A percentile compares a stretch with the other conserved stretches of the same genome.
These are phyloP conservation scores for Sphaerodactylus townsendi DNA, from an alignment of 2,113 vertebrate species.

Conservation along the genomic window DNA sequence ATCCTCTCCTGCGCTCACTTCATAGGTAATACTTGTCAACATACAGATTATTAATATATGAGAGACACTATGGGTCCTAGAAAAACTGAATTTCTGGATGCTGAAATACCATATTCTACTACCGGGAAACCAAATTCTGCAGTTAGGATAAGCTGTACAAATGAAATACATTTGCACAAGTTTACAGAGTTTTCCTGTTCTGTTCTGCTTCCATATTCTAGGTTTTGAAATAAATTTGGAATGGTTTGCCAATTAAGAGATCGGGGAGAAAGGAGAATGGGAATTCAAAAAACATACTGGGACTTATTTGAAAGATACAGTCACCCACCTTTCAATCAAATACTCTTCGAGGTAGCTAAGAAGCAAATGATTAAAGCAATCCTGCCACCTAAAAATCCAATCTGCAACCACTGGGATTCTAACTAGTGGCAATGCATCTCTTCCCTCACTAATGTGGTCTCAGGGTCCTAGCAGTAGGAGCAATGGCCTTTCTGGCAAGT, in stretches of 20 bases:
- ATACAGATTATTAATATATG: not conserved
- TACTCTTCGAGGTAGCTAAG: too few species aligned
- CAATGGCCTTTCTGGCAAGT: too few species aligned
- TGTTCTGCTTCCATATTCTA: not conserved
- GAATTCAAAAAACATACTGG: too few species aligned
- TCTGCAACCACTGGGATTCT: too few species aligned
- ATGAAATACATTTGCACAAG: not conserved
- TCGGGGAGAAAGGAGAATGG: not conserved
- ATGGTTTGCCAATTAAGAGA: not conserved
- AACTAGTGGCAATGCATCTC: too few species aligned
- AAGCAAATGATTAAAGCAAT: too few species aligned
- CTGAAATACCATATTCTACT: not conserved
- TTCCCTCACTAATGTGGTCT: too few species aligned
- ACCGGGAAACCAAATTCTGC: not conserved
- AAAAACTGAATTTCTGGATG: not conserved
- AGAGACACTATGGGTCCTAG: not conserved
- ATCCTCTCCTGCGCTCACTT: too few species aligned
- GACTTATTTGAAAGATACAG: not conserved
- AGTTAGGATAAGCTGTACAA: not conserved
- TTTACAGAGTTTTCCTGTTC: not conserved
- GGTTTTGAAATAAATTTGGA: not conserved
- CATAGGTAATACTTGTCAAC: not conserved
- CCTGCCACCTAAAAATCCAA: too few species aligned
- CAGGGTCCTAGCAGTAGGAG: too few species aligned
- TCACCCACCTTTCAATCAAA: too few species aligned